Base-by-base conservation (phyloP, 2,888 invertebrate species). In the Altica lythri region DNA sequence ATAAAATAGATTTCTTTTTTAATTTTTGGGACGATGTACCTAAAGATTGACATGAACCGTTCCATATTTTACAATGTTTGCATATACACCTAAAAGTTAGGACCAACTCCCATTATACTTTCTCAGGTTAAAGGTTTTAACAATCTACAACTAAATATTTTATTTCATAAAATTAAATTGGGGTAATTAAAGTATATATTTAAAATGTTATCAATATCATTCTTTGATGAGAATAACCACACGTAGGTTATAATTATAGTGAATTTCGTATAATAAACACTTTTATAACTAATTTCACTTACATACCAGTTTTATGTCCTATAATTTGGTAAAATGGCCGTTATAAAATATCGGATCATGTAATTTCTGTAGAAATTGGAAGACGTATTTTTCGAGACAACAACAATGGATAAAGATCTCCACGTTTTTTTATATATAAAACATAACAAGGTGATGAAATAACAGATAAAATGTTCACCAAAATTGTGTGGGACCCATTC, bases 401-500 rank as follows among this genome's bases (percentile, higher is more conserved):
- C 16, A 34, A 34, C 16, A 34, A 34, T 34, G 34, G 34, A 34
- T 34, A 34, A 34, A 8, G 6, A 34, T 34, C 34, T 8, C 13
- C 34, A 34, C 16, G 34, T 34, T 34, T 34, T 34, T 34, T 34
- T 16, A n/a, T n/a, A n/a, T n/a, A n/a, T n/a, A 16, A 34, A 34
- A 4, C 34, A 16, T 16, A 34, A 34, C 34, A 10, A 34, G 34
- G 16, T 34, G 34, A 34, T 34, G 16, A 14, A 34, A 16, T 16
- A 34, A 16, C 16, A 2, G 34, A 34, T 34, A 34, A 34, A 34
- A 34, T 8, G 34, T 34, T 34, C n/a, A 34, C 34, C 16, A 34
- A 34, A 34, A 34, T 34, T 34, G 34, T 34, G 34, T 34, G 34
- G 34, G 34, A 14, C 34, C 16, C 9, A 16, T 34, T 34, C 34